Percentiles rank a stretch among this genome's conserved stretches.
phyloP scores from a whole-genome alignment of 2,888 invertebrate species.

The Pterobdella sp. region DNA sequence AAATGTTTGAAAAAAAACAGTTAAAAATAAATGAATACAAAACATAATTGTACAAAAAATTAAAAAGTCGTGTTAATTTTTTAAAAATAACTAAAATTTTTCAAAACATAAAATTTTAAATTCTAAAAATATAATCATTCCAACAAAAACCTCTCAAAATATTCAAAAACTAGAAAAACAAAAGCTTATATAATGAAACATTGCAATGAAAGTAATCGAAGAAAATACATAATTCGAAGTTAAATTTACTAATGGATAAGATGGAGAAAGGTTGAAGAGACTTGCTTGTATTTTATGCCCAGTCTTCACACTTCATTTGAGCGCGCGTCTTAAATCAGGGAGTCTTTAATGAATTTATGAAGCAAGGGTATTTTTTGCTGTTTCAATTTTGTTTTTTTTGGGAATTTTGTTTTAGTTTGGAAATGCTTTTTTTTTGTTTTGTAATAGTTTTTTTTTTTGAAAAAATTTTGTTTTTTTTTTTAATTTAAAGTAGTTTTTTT shows the following conservation, averaged over 20 bases:
- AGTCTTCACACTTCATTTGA: not conserved
- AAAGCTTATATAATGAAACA: not conserved
- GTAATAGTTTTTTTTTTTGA: not conserved
- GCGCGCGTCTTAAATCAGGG: not conserved
- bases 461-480: not conserved
- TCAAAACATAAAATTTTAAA: not conserved
- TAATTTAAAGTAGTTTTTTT: not conserved
- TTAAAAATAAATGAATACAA: too few species aligned
- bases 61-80: too few species aligned
- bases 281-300: not conserved
- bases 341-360: conserved; percentile 1
- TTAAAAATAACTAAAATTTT: too few species aligned
- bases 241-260: not conserved
- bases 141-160: not conserved
- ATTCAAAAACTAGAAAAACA: not conserved
- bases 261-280: not conserved
- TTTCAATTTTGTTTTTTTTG: not conserved
- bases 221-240: not conserved
- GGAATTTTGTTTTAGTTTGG: not conserved
- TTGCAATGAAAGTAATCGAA: not conserved
- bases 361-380: not conserved
- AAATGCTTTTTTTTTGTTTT: not conserved
- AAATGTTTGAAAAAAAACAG: too few species aligned
- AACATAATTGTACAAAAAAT: too few species aligned
- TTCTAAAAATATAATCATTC: not conserved